phyloP scores from a whole-genome alignment of 2,888 invertebrate genomes.

The Eupithecia insigniata region DNA sequence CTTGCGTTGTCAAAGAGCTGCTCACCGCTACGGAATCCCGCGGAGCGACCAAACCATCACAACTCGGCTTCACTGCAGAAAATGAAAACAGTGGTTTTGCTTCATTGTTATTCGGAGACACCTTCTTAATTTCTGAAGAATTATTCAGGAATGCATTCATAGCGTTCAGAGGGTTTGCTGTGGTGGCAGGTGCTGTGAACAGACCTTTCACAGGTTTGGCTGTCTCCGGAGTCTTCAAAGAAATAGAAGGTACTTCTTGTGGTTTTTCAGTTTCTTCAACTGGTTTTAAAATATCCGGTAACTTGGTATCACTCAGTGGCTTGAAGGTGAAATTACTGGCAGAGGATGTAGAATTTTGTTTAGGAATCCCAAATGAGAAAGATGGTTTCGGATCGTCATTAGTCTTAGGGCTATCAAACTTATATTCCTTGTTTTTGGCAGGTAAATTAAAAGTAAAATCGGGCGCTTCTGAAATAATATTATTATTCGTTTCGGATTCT shows the following conservation, averaged over 20 bases:
- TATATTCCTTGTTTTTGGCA: conserved; percentile 49
- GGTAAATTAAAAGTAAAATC: conserved; percentile 58
- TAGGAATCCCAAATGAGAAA: conserved; percentile 67
- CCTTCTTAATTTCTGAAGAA: conserved; percentile 7
- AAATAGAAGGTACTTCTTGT: conserved; percentile 62
- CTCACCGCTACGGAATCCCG: not conserved
- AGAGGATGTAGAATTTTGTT: conserved; percentile 34
- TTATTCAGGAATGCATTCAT: conserved; percentile 21
- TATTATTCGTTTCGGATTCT: conserved; percentile 70
- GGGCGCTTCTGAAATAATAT: conserved; percentile 59
- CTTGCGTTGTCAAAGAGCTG: conserved; percentile 16
- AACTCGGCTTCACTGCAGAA: conserved; percentile 13
- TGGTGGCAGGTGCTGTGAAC: conserved; percentile 37
- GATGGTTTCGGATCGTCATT: conserved; percentile 51
- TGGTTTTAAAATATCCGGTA: conserved; percentile 39
- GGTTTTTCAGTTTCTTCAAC: conserved; percentile 52
- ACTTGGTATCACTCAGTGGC: conserved; percentile 29
- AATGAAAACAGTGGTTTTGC: conserved; percentile 17
- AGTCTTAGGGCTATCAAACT: conserved; percentile 39
- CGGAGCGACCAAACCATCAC: conserved; percentile 8
- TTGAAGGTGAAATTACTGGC: conserved; percentile 1
- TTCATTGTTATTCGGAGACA: conserved; percentile 8
- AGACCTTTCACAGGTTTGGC: conserved; percentile 26
- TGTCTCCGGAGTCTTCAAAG: conserved; percentile 37
- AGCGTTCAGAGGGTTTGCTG: conserved; percentile 20